Conservation (phyloP, 2,797 vertebrate genomes). For the Forpus xanthops region DNA sequence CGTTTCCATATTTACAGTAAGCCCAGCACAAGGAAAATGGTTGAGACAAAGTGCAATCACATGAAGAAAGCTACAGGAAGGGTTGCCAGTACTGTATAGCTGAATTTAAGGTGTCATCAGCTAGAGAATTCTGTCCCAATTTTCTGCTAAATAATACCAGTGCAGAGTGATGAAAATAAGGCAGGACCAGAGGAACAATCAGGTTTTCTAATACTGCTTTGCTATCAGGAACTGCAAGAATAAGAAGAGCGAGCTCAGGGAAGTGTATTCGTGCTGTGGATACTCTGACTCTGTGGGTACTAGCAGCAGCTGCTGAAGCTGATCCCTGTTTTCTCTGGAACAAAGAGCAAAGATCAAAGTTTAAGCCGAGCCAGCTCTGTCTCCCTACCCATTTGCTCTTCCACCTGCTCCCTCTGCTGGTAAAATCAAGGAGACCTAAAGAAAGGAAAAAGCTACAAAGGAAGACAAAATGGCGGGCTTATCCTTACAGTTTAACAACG, state of each 20-base stretch:
- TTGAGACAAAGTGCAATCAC: neutral
- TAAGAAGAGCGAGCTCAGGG: neutral
- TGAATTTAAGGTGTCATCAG: neutral
- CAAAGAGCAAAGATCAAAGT: conserved; percentile 33
- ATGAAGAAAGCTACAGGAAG: neutral
- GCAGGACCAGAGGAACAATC: neutral
- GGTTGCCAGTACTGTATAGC: neutral
- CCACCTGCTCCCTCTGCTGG: conserved; percentile 65
- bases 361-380: neutral
- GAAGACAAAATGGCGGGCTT: conserved; percentile 49
- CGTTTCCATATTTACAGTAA: neutral
- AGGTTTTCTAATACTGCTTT: neutral
- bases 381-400: neutral
- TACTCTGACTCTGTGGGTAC: neutral
- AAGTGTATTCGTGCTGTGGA: neutral
- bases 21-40: neutral
- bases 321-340: neutral
- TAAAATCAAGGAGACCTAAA: neutral
- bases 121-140: neutral
- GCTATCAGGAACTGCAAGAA: neutral
- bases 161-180: neutral
- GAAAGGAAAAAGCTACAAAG: neutral
- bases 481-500: neutral
- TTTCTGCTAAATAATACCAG: neutral
- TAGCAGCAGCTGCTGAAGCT: neutral